These are phyloP conservation scores for Micrasema minimum DNA, from an alignment of 1,140 invertebrate species.

Conservation along the genomic window DNA sequence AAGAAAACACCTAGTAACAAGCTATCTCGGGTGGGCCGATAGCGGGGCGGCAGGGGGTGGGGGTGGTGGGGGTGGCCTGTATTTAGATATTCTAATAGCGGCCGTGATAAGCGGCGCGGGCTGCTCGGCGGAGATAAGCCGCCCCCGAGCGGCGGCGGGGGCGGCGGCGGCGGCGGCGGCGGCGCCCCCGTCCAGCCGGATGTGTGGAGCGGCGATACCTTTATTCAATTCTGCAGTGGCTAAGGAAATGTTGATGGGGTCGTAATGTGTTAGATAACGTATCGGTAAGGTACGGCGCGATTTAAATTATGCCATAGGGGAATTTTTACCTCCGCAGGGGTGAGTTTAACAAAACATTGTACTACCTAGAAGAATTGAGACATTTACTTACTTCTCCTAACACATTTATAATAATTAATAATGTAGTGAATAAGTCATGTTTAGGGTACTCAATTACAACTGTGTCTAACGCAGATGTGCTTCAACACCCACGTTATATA, in stretches of 20 bases:
- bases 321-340: constrained; percentile 3
- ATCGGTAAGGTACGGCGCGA: constrained; percentile 16
- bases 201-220: constrained; percentile 41
- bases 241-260: constrained; percentile 40
- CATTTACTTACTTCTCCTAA: too few relatives aligned
- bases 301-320: constrained; percentile 28
- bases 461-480: too few relatives aligned
- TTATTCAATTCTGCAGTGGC: constrained; percentile 43
- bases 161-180: neutral
- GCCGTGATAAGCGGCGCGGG: constrained; percentile 52
- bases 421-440: too few relatives aligned
- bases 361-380: too few relatives aligned
- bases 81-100: constrained; percentile 55
- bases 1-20: neutral
- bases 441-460: too few relatives aligned
- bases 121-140: constrained; percentile 51
- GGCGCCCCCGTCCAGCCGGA: constrained; percentile 19
- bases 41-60: constrained; percentile 4
- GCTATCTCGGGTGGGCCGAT: constrained; percentile 7
- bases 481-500: too few relatives aligned
- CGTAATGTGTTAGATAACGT: constrained; percentile 35
- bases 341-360: too few relatives aligned
- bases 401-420: too few relatives aligned
- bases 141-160: constrained; percentile 2
- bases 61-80: constrained; percentile 36